Percentiles rank a stretch among this genome's conserved stretches.
phyloP scores from a whole-genome alignment of 2,797 vertebrate species.

The Anisognathus igniventris region DNA sequence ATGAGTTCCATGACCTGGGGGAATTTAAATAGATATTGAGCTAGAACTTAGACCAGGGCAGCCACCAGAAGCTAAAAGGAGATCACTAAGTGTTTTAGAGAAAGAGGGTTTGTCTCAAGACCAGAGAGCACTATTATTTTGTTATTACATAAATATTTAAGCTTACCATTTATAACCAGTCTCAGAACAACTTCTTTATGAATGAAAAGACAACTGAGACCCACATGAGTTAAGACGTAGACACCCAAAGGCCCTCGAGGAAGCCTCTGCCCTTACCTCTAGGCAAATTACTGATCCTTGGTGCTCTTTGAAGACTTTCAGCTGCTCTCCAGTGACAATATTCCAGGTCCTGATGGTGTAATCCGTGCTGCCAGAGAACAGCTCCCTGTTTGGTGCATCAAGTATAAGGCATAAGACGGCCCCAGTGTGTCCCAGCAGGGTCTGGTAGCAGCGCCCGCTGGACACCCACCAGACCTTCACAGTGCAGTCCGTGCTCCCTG shows the following conservation, averaged over 20 bases:
- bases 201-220: background rate
- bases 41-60: background rate
- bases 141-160: background rate
- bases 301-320: slow-evolving; percentile 79
- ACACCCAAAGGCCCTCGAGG: background rate
- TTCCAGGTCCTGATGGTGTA: slow-evolving; percentile 79
- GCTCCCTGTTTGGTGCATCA: slow-evolving; percentile 69
- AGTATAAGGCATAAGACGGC: slow-evolving; percentile 78
- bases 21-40: background rate
- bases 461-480: slow-evolving; percentile 82
- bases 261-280: slow-evolving; percentile 70
- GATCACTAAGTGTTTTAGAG: background rate
- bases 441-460: slow-evolving; percentile 79
- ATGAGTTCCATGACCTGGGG: background rate
- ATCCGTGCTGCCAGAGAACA: slow-evolving; percentile 81
- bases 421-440: slow-evolving; percentile 78
- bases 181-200: background rate
- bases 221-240: background rate
- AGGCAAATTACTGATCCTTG: slow-evolving; percentile 81
- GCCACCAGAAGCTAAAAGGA: background rate
- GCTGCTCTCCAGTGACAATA: slow-evolving; percentile 78
- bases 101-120: background rate
- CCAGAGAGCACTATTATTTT: background rate
- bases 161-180: background rate
- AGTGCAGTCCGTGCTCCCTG: slow-evolving; percentile 79